Evolutionary conservation across 2,113 vertebrate genomes (phyloP).

Genomic region (Prietella phreatophila): DNA sequence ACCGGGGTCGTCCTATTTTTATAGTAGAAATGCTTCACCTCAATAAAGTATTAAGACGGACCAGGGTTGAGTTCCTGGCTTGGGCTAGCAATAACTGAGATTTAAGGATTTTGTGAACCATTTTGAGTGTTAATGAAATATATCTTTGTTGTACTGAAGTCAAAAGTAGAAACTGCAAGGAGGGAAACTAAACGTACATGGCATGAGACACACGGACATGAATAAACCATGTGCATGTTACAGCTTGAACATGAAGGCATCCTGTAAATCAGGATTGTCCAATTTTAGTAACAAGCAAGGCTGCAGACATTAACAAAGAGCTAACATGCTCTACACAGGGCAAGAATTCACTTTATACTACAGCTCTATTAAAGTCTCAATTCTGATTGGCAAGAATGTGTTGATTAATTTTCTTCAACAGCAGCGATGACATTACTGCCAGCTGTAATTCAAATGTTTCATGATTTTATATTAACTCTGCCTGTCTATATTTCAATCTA

Average conservation of each 20-base stretch:
- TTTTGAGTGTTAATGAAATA: neutral
- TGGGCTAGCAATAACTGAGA: neutral
- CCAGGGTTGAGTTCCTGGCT: neutral
- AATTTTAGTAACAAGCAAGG: neutral
- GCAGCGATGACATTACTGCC: neutral
- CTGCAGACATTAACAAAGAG: neutral
- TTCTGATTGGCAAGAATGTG: neutral
- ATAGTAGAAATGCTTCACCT: neutral
- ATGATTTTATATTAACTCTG: neutral
- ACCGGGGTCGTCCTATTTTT: slow-evolving; percentile 9
- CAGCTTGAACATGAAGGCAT: neutral
- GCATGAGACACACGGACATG: neutral
- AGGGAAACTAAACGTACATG: neutral
- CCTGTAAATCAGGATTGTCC: neutral
- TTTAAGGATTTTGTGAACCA: neutral
- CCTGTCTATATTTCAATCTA: neutral
- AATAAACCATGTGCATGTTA: neutral
- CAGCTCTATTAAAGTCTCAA: neutral
- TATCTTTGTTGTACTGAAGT: neutral
- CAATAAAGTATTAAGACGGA: neutral
- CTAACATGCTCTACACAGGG: neutral
- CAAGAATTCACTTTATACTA: neutral
- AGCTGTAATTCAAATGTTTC: neutral
- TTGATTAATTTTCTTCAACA: neutral
- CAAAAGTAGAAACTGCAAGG: neutral